Evolutionary conservation across 1,140 invertebrate genomes (phyloP), one percentile per base, ranked within the genome.

Genomic region (Trichogramma pretiosum): DNA sequence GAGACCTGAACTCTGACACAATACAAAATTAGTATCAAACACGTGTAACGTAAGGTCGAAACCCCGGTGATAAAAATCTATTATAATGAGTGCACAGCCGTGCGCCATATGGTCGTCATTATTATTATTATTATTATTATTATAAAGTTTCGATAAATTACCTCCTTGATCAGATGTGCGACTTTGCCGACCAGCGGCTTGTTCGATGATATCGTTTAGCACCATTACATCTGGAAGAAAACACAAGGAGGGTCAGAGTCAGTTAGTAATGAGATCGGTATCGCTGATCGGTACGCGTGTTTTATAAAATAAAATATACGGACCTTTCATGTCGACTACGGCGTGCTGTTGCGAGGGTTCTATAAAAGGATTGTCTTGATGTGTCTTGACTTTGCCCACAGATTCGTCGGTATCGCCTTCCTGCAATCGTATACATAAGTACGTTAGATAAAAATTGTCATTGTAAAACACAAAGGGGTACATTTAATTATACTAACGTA

Each of bases 161-260:
- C 89, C 89, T 83, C 85, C 87, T 72, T 85, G 78, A 55, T 93
- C 89, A 61, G 86, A 88, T 33, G 81, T 80, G 66, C 81, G 78
- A 72, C 89, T 92, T 58, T 84, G 83, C 60, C 85, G 77, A 53
- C 86, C 87, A 52, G 87, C 89, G 23, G 91, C 93, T 76, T 96
- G 91, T 68, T 96, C 93, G 55, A 97, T 92, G 54, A 98, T 94
- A 67, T 97, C 92, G 69, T 94, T 95, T 55, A 98, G 73, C 50
- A 96, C 92, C 90, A 96, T 93, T 39, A 97, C 91, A 80, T 98
- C 93, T 97, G 72, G 16, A 78, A 80, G 54, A 23, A n/a, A n/a
- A n/a, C n/a, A n/a, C n/a, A n/a, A n/a, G n/a, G n/a, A n/a, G n/a
- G n/a, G n/a, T n/a, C n/a, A n/a, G n/a, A n/a, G n/a, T n/a, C n/a